Evolutionary conservation across 2,797 vertebrate species (phyloP).

Genomic region (Holocentrus rufus): DNA sequence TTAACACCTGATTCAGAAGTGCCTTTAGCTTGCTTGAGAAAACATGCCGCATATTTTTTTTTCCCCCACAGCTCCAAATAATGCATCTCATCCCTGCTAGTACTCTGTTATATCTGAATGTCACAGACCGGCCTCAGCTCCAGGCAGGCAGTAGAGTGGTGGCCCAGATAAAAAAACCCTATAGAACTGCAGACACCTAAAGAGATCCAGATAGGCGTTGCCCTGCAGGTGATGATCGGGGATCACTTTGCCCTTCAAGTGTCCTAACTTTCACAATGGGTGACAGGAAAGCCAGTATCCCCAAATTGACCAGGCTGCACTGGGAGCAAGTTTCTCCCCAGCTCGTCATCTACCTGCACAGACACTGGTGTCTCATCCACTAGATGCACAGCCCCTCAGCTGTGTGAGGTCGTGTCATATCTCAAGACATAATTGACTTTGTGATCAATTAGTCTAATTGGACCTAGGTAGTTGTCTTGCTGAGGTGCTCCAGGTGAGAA

Average conservation of each 20-base stretch:
- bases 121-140: slow-evolving; percentile 60
- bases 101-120: slow-evolving; percentile 54
- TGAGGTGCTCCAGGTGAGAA: slow-evolving; percentile 76
- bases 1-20: slow-evolving; percentile 66
- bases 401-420: slow-evolving; percentile 44
- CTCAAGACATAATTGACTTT: slow-evolving; percentile 56
- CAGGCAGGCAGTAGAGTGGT: slow-evolving; percentile 40
- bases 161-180: slow-evolving; percentile 60
- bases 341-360: slow-evolving; percentile 5
- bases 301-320: slow-evolving; percentile 21
- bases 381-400: slow-evolving; percentile 11
- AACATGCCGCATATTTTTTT: slow-evolving; percentile 47
- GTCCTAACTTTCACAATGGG: slow-evolving; percentile 40
- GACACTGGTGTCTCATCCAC: slow-evolving; percentile 10
- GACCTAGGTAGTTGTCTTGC: slow-evolving; percentile 57
- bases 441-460: slow-evolving; percentile 74
- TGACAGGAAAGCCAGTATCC: slow-evolving; percentile 15
- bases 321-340: slow-evolving; percentile 7
- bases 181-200: slow-evolving; percentile 55
- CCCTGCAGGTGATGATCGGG: slow-evolving; percentile 53
- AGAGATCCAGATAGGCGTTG: slow-evolving; percentile 45
- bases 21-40: slow-evolving; percentile 47
- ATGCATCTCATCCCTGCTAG: slow-evolving; percentile 28
- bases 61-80: slow-evolving; percentile 33
- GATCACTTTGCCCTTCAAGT: slow-evolving; percentile 63